Evolutionary conservation across 2,888 invertebrate species (phyloP).

Genomic region (Pycnomerus fuliginosus): DNA sequence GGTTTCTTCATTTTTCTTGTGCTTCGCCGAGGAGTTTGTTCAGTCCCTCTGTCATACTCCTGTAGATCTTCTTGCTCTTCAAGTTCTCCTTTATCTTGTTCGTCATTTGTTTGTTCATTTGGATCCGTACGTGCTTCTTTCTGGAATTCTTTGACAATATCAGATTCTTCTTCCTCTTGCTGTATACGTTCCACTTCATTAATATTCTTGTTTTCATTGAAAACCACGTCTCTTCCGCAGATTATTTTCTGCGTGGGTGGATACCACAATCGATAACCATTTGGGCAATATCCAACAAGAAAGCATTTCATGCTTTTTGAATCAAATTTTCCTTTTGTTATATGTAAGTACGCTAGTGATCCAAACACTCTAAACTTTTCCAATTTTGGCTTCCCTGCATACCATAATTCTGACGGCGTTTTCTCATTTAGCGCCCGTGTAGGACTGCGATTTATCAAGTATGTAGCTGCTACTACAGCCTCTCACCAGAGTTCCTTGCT

Average conservation of each 20-base stretch:
- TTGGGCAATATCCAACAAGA: slow-evolving; percentile 21
- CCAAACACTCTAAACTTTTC: slow-evolving; percentile 40
- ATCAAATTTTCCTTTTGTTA: slow-evolving; percentile 18
- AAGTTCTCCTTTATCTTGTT: background rate
- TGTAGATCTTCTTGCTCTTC: slow-evolving; percentile 1
- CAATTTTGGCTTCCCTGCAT: slow-evolving; percentile 7
- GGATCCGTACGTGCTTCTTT: background rate
- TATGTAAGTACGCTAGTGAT: slow-evolving; percentile 17
- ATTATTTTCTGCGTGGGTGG: slow-evolving; percentile 19
- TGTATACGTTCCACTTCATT: background rate
- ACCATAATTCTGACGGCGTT: slow-evolving; percentile 36
- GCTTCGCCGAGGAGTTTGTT: slow-evolving; percentile 3
- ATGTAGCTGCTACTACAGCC: slow-evolving; percentile 10
- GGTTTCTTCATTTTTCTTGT: background rate
- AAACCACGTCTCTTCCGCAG: slow-evolving; percentile 29
- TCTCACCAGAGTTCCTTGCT: slow-evolving; percentile 31
- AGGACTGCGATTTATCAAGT: slow-evolving; percentile 43
- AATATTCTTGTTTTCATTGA: slow-evolving; percentile 23
- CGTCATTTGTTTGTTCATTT: background rate
- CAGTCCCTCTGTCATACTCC: background rate
- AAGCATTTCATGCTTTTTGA: slow-evolving; percentile 6
- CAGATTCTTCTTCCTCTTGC: background rate
- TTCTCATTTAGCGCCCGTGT: slow-evolving; percentile 36
- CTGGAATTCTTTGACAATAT: background rate
- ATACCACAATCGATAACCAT: slow-evolving; percentile 30